These are phyloP conservation scores for Cardiocondyla obscurior DNA, from an alignment of 1,140 invertebrate species.

Conservation along the genomic window DNA sequence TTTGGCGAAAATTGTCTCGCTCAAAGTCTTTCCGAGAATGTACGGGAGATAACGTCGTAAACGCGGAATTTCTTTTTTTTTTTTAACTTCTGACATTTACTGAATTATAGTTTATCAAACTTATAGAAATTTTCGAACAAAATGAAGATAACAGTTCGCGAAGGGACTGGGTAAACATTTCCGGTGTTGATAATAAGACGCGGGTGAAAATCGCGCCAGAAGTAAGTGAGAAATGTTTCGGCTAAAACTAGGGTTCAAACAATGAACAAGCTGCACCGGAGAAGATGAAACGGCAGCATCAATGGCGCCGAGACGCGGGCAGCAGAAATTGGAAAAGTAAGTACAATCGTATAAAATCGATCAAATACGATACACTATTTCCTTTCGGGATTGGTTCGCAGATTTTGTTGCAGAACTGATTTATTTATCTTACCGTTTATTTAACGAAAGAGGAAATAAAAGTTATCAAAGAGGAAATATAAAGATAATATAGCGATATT, in stretches of 20 bases:
- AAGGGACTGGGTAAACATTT: constrained; percentile 37
- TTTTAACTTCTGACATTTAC: neutral
- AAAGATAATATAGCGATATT: neutral
- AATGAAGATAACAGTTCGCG: neutral
- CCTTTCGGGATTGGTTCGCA: neutral
- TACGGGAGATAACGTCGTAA: neutral
- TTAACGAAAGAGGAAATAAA: neutral
- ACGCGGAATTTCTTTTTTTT: neutral
- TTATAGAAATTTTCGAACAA: neutral
- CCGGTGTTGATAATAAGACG: neutral
- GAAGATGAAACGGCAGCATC: constrained; percentile 7
- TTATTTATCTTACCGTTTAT: neutral
- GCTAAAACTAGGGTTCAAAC: neutral
- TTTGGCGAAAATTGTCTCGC: neutral
- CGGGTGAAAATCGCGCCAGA: constrained; percentile 8
- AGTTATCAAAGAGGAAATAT: neutral
- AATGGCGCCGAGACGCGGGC: constrained; percentile 18
- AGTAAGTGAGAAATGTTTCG: neutral
- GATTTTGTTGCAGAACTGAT: neutral
- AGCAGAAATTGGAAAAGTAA: constrained; percentile 42
- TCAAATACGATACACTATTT: neutral
- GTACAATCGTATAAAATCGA: constrained; percentile 35
- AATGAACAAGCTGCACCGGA: constrained; percentile 32
- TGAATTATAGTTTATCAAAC: constrained; percentile 16
- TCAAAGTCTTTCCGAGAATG: constrained; percentile 2